These are phyloP conservation scores for Brachionus asplanchnoidis DNA, from an alignment of 1,140 invertebrate genomes.

Conservation along the genomic window DNA sequence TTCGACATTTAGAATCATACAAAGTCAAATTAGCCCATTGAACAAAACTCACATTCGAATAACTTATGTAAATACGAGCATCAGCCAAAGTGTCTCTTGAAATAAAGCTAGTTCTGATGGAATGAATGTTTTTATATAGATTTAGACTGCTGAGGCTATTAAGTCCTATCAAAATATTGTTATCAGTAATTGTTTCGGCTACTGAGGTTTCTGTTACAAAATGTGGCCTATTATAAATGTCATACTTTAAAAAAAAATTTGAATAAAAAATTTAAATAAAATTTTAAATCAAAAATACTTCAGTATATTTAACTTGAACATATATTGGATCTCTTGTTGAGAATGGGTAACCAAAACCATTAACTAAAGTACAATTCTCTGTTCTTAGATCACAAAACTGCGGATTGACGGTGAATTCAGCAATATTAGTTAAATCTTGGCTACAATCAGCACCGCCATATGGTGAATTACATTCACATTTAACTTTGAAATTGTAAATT, in stretches of 20 bases:
- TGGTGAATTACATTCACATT: neutral
- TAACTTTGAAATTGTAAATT: neutral
- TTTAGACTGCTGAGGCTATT: neutral
- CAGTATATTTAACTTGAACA: neutral
- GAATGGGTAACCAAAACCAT: constrained; percentile 32
- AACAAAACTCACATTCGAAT: neutral
- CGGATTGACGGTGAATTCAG: neutral
- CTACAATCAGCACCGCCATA: constrained; percentile 34
- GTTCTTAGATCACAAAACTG: constrained; percentile 22
- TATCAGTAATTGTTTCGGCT: neutral
- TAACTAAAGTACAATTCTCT: neutral
- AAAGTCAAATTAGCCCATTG: neutral
- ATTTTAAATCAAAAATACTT: neutral
- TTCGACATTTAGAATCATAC: constrained; percentile 28
- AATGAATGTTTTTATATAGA: neutral
- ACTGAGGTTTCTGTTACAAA: neutral
- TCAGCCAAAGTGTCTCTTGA: neutral
- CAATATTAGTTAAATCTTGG: neutral
- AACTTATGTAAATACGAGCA: neutral
- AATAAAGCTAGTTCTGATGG: neutral
- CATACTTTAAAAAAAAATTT: neutral
- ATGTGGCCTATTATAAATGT: neutral
- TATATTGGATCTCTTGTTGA: neutral
- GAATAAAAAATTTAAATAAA: neutral
- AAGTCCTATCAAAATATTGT: neutral